These are phyloP conservation scores for Gonocerus acuteangulatus DNA, from an alignment of 2,888 invertebrate species.

Conservation along the genomic window DNA sequence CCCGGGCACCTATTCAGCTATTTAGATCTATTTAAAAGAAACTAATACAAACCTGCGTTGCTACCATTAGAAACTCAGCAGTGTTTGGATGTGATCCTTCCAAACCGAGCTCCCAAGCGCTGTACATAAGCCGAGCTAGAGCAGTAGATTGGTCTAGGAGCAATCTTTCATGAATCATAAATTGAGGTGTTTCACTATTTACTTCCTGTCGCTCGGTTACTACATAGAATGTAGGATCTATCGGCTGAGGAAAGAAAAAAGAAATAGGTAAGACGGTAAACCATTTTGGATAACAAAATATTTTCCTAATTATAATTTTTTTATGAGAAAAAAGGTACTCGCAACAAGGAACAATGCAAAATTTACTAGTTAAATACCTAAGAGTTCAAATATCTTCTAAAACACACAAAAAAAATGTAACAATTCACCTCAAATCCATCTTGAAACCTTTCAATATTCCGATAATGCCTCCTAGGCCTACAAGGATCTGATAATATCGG, in stretches of 20 bases:
- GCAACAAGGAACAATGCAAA: too few relatives aligned
- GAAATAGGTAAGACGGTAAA: not conserved
- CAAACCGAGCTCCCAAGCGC: slow-evolving; percentile 82
- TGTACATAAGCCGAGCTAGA: slow-evolving; percentile 71
- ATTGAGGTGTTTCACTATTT: slow-evolving; percentile 12
- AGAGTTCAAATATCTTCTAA: too few relatives aligned
- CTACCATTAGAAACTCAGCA: slow-evolving; percentile 71
- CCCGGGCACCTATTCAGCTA: too few relatives aligned
- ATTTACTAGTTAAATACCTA: too few relatives aligned
- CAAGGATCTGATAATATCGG: not conserved
- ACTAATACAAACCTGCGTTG: slow-evolving; percentile 55
- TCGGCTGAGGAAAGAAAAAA: slow-evolving; percentile 9
- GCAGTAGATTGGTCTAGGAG: slow-evolving; percentile 78
- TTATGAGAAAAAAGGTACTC: too few relatives aligned
- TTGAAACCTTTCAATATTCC: slow-evolving; percentile 5
- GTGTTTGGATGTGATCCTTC: slow-evolving; percentile 77
- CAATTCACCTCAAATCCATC: slow-evolving; percentile 12
- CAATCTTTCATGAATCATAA: slow-evolving; percentile 28
- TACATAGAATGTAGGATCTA: slow-evolving; percentile 23
- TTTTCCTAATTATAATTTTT: not conserved
- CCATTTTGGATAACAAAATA: not conserved
- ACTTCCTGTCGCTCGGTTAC: slow-evolving; percentile 24
- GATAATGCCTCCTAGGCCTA: not conserved
- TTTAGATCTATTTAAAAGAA: too few relatives aligned
- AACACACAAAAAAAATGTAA: not conserved